These are phyloP conservation scores for Homarus americanus DNA, from an alignment of 1,140 invertebrate species.

Conservation along the genomic window DNA sequence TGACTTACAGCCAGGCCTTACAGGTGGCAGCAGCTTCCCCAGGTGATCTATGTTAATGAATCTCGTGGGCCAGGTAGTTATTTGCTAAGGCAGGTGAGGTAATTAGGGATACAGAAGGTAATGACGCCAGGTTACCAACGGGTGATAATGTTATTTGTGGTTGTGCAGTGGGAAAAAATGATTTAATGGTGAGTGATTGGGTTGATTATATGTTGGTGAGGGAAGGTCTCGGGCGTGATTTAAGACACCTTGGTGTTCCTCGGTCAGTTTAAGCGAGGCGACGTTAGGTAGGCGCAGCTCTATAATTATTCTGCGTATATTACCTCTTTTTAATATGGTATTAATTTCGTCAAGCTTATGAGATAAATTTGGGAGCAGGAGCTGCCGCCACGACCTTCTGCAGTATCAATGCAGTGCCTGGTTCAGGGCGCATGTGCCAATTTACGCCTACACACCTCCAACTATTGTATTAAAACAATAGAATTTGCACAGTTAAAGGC, in stretches of 20 bases:
- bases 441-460: not conserved
- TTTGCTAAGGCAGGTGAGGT: not conserved
- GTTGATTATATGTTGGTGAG: slow-evolving; percentile 32
- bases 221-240: slow-evolving; percentile 23
- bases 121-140: slow-evolving; percentile 15
- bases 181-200: slow-evolving; percentile 31
- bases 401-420: slow-evolving; percentile 5
- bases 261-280: slow-evolving; percentile 8
- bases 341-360: slow-evolving; percentile 37
- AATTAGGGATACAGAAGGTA: not conserved
- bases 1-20: not conserved
- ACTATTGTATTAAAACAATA: slow-evolving; percentile 56
- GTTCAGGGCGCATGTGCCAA: not conserved
- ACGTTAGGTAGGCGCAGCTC: not conserved
- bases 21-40: not conserved
- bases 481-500: slow-evolving; percentile 51
- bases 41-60: not conserved
- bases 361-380: slow-evolving; percentile 4
- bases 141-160: slow-evolving; percentile 44
- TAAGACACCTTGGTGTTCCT: not conserved
- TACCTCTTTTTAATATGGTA: slow-evolving; percentile 49
- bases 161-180: not conserved
- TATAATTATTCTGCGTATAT: slow-evolving; percentile 45
- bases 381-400: not conserved
- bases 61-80: not conserved